Percentiles rank a stretch among this genome's conserved stretches.
Conservation (phyloP, 1,140 invertebrate species). For the Nautilus pompilius region DNA sequence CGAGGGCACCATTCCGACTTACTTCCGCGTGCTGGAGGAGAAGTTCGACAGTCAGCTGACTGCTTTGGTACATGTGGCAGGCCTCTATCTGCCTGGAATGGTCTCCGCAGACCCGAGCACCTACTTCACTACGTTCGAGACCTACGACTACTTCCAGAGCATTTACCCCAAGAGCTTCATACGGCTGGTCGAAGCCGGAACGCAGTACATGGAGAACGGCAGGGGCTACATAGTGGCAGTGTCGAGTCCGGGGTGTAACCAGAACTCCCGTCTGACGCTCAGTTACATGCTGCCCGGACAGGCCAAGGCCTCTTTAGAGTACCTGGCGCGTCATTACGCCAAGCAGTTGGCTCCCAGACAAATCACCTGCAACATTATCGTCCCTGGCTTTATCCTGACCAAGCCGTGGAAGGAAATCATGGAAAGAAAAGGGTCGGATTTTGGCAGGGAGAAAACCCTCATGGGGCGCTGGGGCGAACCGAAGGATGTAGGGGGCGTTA, state of each 20-base stretch:
- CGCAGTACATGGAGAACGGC: neutral
- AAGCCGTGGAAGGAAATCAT: neutral
- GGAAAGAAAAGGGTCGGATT: neutral
- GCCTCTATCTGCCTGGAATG: neutral
- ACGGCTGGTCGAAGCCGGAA: neutral
- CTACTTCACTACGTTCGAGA: neutral
- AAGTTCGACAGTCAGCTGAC: neutral
- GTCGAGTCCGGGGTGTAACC: neutral
- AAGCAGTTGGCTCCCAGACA: neutral
- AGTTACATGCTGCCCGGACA: constrained; percentile 1
- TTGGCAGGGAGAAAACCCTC: neutral
- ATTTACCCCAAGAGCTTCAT: constrained; percentile 3
- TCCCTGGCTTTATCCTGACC: neutral
- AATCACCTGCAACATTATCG: constrained; percentile 1
- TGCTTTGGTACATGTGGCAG: neutral
- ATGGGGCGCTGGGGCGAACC: neutral
- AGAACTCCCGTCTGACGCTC: neutral
- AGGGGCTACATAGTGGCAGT: neutral
- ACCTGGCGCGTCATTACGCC: constrained; percentile 3
- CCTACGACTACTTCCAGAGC: neutral
- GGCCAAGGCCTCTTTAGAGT: neutral
- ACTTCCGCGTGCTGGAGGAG: neutral
- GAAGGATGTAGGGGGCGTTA: neutral
- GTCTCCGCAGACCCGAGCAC: neutral
- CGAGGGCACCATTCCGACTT: neutral